These are phyloP conservation scores for Mastigias papua DNA, from an alignment of 30 jellyfish, hydroid and myxozoan genomes.

Conservation along the genomic window DNA sequence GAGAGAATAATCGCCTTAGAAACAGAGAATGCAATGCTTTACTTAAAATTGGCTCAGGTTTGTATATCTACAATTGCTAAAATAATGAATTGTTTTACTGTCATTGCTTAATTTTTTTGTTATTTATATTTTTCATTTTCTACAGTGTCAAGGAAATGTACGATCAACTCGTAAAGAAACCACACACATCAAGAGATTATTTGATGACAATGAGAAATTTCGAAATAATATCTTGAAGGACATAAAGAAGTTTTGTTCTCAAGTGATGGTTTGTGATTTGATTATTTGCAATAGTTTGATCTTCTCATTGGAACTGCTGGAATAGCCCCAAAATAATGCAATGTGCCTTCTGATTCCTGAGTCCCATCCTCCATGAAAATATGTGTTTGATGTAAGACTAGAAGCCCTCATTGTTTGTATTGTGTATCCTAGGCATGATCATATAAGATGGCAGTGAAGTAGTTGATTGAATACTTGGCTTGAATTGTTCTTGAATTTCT, in stretches of 20 bases:
- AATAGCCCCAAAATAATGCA: no score
- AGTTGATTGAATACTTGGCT: no score
- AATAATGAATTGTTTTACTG: neutral
- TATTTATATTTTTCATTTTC: neutral
- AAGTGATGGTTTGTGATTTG: slow-evolving; percentile 50
- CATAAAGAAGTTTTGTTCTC: slow-evolving; percentile 16
- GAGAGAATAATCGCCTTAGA: slow-evolving; percentile 90
- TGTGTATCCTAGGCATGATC: neutral
- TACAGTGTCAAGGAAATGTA: slow-evolving; percentile 80
- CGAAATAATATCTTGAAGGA: slow-evolving; percentile 36
- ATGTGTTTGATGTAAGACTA: no score
- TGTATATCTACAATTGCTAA: neutral
- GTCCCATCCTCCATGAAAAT: no score
- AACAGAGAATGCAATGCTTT: slow-evolving; percentile 95
- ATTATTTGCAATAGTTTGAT: neutral
- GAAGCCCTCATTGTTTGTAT: neutral
- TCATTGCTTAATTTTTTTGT: neutral
- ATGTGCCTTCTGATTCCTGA: no score
- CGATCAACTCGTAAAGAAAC: slow-evolving; percentile 75
- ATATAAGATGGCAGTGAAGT: no score
- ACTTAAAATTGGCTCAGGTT: slow-evolving; percentile 91
- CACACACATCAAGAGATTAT: slow-evolving; percentile 68
- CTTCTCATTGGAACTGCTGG: slow-evolving; percentile 1
- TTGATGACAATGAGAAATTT: slow-evolving; percentile 73
- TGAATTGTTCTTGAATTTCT: no score